phyloP scores from a whole-genome alignment of 2,113 vertebrate genomes.

The Orcinus orca region DNA sequence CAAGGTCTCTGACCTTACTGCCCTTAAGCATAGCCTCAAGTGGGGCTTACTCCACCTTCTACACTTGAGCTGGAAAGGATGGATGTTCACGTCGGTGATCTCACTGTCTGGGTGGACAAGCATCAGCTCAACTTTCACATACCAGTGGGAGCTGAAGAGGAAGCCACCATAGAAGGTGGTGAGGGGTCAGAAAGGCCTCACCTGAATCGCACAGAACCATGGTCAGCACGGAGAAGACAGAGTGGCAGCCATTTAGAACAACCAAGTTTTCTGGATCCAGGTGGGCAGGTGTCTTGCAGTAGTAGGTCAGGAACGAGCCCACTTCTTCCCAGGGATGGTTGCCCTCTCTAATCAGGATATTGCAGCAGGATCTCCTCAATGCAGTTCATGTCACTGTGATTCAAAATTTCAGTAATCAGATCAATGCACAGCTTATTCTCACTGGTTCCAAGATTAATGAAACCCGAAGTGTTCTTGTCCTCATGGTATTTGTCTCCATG shows the following conservation, averaged over 20 bases:
- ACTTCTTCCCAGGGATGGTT: constrained; percentile 86
- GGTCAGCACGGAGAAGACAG: constrained; percentile 89
- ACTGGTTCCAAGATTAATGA: neutral
- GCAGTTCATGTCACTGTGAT: neutral
- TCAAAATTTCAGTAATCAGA: neutral
- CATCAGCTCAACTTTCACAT: constrained; percentile 88
- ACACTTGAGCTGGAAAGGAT: constrained; percentile 89
- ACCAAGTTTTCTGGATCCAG: constrained; percentile 88
- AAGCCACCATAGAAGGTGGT: constrained; percentile 89
- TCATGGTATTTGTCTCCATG: constrained; percentile 84
- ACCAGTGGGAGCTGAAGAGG: constrained; percentile 83
- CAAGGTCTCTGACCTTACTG: constrained; percentile 85
- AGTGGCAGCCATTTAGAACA: constrained; percentile 90
- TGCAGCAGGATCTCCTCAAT: neutral
- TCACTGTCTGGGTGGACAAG: constrained; percentile 88
- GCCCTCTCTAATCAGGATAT: neutral
- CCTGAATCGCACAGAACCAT: constrained; percentile 92
- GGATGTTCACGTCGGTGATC: neutral
- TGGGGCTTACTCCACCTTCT: constrained; percentile 87
- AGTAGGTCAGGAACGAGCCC: constrained; percentile 89
- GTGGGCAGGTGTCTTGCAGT: constrained; percentile 85
- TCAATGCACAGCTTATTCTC: neutral
- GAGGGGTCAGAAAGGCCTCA: constrained; percentile 88
- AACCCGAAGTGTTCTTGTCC: constrained; percentile 85
- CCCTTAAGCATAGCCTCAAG: constrained; percentile 83